Conservation (phyloP, 2,888 invertebrate genomes). For the Sarcophaga caerulescens region DNA sequence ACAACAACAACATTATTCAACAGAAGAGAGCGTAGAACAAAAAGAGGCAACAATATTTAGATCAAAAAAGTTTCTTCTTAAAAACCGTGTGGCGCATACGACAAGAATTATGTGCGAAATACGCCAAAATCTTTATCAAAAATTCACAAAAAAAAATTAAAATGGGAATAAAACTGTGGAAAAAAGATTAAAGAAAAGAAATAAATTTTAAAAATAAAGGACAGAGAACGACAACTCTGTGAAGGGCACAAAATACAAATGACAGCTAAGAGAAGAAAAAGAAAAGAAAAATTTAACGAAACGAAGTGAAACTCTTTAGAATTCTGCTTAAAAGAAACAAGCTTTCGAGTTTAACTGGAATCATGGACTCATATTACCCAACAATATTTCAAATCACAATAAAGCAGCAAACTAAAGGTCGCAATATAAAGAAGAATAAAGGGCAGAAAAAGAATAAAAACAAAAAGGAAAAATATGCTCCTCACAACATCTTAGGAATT, state of each 20-base stretch:
- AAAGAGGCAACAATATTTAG: slow-evolving; percentile 10
- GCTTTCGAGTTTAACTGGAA: slow-evolving; percentile 41
- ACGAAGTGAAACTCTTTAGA: neutral
- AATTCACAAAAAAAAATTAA: neutral
- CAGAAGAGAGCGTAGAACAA: neutral
- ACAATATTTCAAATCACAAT: slow-evolving; percentile 23
- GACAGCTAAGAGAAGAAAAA: neutral
- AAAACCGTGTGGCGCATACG: slow-evolving; percentile 49
- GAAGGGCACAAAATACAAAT: slow-evolving; percentile 27
- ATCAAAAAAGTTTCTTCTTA: slow-evolving; percentile 33
- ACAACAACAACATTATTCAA: neutral
- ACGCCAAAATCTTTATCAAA: slow-evolving; percentile 38
- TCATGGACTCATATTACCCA: slow-evolving; percentile 59
- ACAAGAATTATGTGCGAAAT: slow-evolving; percentile 59
- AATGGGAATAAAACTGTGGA: too few relatives aligned
- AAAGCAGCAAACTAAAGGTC: neutral
- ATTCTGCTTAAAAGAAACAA: slow-evolving; percentile 53
- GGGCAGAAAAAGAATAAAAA: neutral
- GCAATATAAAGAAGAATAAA: neutral
- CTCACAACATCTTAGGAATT: slow-evolving; percentile 20
- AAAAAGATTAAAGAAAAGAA: neutral
- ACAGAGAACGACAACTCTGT: slow-evolving; percentile 34
- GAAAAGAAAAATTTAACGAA: neutral
- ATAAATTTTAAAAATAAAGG: slow-evolving; percentile 3
- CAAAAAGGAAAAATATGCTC: slow-evolving; percentile 10